These are phyloP conservation scores for Hetaerina titia DNA, from an alignment of 2,888 invertebrate genomes.

Conservation along the genomic window DNA sequence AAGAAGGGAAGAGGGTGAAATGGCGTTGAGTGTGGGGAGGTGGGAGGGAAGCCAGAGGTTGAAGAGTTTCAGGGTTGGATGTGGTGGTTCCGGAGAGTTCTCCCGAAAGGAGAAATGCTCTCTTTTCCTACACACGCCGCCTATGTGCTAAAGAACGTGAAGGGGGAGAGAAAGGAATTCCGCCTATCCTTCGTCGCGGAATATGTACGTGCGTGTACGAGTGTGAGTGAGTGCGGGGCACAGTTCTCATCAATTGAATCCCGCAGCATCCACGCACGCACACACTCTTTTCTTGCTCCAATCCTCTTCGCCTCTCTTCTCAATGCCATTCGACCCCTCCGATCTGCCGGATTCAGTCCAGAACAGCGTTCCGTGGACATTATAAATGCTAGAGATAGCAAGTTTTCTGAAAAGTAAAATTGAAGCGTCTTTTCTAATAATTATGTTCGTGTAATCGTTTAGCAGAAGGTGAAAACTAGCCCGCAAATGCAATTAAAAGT, in stretches of 20 bases:
- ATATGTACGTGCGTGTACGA: conserved; percentile 34
- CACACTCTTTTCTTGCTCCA: not conserved
- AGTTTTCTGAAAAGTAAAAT: no score
- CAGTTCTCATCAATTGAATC: not conserved
- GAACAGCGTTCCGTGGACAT: not conserved
- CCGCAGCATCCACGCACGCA: not conserved
- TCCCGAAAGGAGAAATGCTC: conserved; percentile 22
- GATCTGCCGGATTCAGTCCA: not conserved
- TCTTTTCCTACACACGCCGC: conserved; percentile 2
- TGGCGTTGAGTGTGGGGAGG: not conserved
- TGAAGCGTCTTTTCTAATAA: no score
- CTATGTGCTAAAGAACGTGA: conserved; percentile 54
- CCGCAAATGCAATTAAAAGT: no score
- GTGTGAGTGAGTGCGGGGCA: not conserved
- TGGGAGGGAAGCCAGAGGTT: not conserved
- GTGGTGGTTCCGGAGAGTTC: conserved; percentile 7
- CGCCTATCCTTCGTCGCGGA: conserved; percentile 31
- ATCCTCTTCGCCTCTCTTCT: not conserved
- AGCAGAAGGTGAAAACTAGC: no score
- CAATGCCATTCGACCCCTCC: not conserved
- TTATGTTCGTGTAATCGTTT: no score
- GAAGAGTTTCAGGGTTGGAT: conserved; percentile 25
- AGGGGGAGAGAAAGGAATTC: conserved; percentile 55
- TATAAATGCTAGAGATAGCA: not conserved
- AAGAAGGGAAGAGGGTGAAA: not conserved